Evolutionary conservation across 2,113 vertebrate species (phyloP).

Genomic region (Dinomys branickii): DNA sequence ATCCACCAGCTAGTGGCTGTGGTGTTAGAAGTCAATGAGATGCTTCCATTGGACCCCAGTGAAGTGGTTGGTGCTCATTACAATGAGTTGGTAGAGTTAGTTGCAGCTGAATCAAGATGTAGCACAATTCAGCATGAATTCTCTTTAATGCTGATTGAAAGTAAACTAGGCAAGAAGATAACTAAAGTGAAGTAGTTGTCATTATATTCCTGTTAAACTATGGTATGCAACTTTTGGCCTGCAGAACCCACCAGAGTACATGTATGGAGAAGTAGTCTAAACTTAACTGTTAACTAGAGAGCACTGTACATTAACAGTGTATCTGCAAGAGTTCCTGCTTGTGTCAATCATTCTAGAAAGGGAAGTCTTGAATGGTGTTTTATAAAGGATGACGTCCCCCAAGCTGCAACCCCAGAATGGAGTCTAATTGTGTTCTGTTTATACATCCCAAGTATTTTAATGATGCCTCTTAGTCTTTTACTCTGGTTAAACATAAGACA

Average conservation of each 20-base stretch:
- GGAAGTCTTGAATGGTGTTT: not conserved
- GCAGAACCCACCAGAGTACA: not conserved
- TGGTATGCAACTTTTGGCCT: not conserved
- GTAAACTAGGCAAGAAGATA: conserved; percentile 72
- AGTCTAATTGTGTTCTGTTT: not conserved
- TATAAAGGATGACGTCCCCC: not conserved
- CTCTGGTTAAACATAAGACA: conserved; percentile 39
- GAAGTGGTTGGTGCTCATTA: conserved; percentile 69
- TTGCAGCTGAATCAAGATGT: conserved; percentile 75
- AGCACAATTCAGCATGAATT: conserved; percentile 76
- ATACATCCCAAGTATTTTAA: not conserved
- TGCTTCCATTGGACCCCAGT: conserved; percentile 68
- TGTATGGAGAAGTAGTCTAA: not conserved
- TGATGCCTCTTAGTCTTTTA: not conserved
- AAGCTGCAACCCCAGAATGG: not conserved
- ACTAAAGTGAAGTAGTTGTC: conserved; percentile 71
- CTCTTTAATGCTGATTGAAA: conserved; percentile 78
- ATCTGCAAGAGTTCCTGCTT: not conserved
- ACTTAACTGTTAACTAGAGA: not conserved
- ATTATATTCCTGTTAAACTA: conserved; percentile 17
- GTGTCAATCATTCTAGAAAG: not conserved
- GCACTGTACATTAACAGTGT: not conserved
- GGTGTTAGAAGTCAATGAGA: conserved; percentile 75
- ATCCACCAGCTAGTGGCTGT: conserved; percentile 46
- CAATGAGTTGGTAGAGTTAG: conserved; percentile 80